A percentile compares a stretch with the other conserved stretches of the same genome.
Conservation (phyloP, 2,888 invertebrate genomes). For the Spisula subtruncata region DNA sequence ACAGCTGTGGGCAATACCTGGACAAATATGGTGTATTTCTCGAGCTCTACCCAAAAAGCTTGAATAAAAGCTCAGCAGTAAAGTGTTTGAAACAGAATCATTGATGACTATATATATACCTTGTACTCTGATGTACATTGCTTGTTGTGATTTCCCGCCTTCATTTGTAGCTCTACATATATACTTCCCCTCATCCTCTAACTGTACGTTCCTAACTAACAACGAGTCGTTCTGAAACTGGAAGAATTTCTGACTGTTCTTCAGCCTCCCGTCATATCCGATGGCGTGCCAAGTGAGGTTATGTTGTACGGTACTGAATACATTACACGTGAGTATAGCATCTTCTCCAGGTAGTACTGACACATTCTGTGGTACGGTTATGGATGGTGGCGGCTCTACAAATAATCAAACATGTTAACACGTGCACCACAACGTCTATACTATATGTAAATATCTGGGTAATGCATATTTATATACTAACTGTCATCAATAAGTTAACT, state of each 20-base stretch:
- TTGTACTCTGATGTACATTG: constrained; percentile 86
- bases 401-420: background rate
- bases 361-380: constrained; percentile 87
- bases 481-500: too few relatives aligned
- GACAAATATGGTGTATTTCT: too few relatives aligned
- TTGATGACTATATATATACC: constrained; percentile 77
- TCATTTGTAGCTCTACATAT: constrained; percentile 88
- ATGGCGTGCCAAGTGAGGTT: constrained; percentile 87
- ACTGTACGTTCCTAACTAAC: constrained; percentile 84
- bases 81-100: too few relatives aligned
- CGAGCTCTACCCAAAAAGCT: too few relatives aligned
- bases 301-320: constrained; percentile 87
- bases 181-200: constrained; percentile 88
- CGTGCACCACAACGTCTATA: background rate
- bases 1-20: too few relatives aligned
- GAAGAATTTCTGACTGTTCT: constrained; percentile 76
- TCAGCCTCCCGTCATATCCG: constrained; percentile 65
- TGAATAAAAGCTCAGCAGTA: too few relatives aligned
- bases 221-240: constrained; percentile 87
- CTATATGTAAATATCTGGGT: too few relatives aligned
- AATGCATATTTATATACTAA: too few relatives aligned
- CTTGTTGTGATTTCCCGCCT: constrained; percentile 88
- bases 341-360: constrained; percentile 87
- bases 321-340: constrained; percentile 88
- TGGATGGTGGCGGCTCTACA: constrained; percentile 89